A percentile compares a stretch with the other conserved stretches of the same genome.
phyloP scores from a whole-genome alignment of 92 coral and sea anemone species.

The Micromussa lordhowensis region DNA sequence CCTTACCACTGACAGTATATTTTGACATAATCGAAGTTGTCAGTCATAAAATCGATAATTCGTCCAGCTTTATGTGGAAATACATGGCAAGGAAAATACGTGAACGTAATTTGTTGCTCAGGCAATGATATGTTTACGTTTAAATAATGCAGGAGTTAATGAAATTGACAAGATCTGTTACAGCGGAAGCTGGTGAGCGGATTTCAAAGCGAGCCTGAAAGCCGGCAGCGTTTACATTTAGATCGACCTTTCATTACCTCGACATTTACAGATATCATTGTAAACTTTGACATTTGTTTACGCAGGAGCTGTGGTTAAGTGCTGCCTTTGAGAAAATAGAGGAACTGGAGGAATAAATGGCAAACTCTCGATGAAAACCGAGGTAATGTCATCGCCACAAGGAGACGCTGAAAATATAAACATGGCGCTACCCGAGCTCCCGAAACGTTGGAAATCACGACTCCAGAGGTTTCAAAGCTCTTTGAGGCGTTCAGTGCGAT shows the following conservation, averaged over 20 bases:
- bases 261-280: conserved; percentile 32
- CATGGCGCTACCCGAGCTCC: conserved; percentile 29
- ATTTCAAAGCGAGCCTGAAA: neutral
- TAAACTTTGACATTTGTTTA: conserved; percentile 45
- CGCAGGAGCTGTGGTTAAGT: conserved; percentile 35
- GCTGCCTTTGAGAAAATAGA: conserved; percentile 2
- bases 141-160: neutral
- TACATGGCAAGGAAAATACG: neutral
- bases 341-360: conserved; percentile 4
- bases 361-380: neutral
- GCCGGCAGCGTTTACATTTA: neutral
- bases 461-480: conserved; percentile 59
- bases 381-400: conserved; percentile 4
- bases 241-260: neutral
- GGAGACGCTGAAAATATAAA: conserved; percentile 18
- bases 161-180: neutral
- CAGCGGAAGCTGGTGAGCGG: neutral
- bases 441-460: conserved; percentile 59
- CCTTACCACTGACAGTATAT: neutral
- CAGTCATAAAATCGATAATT: conserved; percentile 11
- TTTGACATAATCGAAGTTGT: neutral
- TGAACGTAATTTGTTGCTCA: neutral
- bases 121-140: neutral
- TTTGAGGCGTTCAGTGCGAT: conserved; percentile 57
- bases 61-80: neutral